Evolutionary conservation across 2,797 vertebrate species (phyloP).

Genomic region (Siniperca undulata): DNA sequence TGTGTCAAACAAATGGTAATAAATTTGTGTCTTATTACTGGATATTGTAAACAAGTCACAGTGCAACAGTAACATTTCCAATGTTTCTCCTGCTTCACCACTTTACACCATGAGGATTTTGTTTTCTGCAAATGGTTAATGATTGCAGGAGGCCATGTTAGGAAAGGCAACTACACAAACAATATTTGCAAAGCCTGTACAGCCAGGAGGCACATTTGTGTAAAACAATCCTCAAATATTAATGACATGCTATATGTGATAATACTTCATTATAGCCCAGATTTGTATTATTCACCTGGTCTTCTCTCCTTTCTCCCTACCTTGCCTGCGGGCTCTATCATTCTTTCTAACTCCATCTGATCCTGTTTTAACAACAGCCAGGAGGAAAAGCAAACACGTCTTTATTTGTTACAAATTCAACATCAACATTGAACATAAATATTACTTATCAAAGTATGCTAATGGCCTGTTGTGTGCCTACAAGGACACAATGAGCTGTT

Average conservation of each 20-base stretch:
- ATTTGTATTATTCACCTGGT: conserved; percentile 65
- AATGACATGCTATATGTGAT: conserved; percentile 60
- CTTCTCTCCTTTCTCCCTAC: conserved; percentile 31
- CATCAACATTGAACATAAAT: conserved; percentile 57
- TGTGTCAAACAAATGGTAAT: conserved; percentile 69
- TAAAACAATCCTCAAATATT: conserved; percentile 62
- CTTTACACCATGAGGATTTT: not conserved
- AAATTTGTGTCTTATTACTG: conserved; percentile 58
- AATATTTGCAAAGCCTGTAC: conserved; percentile 21
- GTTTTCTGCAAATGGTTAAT: conserved; percentile 40
- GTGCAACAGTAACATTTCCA: conserved; percentile 27
- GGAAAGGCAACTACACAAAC: conserved; percentile 26
- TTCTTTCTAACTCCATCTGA: conserved; percentile 49
- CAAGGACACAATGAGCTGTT: conserved; percentile 48
- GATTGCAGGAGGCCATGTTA: conserved; percentile 26
- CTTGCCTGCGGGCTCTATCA: conserved; percentile 58
- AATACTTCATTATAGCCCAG: conserved; percentile 43
- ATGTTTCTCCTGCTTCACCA: conserved; percentile 23
- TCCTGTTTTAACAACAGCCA: conserved; percentile 56
- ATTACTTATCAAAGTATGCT: conserved; percentile 59
- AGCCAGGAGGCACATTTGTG: conserved; percentile 60
- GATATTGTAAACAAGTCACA: conserved; percentile 69
- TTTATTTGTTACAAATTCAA: conserved; percentile 53
- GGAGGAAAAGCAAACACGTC: conserved; percentile 49
- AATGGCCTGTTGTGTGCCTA: conserved; percentile 34